These are phyloP conservation scores for Zaprionus africanus DNA, from an alignment of 1,140 invertebrate genomes.

Conservation along the genomic window DNA sequence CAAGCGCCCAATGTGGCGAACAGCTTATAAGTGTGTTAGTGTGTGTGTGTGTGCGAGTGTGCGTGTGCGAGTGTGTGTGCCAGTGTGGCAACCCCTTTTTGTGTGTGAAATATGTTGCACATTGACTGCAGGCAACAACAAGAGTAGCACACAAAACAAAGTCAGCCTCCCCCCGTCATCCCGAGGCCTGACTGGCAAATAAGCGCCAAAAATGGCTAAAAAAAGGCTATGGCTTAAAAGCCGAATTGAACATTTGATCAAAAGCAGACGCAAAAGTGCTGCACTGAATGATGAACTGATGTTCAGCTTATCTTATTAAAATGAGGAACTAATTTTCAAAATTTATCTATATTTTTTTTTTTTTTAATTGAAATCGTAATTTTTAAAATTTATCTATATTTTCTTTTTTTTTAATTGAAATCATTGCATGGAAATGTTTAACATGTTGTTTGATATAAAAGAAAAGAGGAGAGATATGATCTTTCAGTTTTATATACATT, in stretches of 20 bases:
- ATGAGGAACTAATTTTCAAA: too few species aligned
- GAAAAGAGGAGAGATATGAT: too few species aligned
- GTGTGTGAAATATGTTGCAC: constrained; percentile 36
- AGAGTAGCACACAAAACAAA: constrained; percentile 12
- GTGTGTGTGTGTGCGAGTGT: constrained; percentile 2
- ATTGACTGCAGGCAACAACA: constrained; percentile 17
- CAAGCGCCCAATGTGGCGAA: constrained; percentile 31
- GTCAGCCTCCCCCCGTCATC: background rate
- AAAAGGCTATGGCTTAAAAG: background rate
- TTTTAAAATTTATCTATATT: too few species aligned
- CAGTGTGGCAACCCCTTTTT: constrained; percentile 14
- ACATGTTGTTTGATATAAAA: too few species aligned
- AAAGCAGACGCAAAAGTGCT: background rate
- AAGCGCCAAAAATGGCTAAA: background rate
- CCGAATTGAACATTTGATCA: constrained; percentile 11
- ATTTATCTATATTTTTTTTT: too few species aligned
- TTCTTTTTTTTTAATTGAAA: too few species aligned
- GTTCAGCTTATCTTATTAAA: too few species aligned
- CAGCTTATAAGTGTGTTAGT: constrained; percentile 10
- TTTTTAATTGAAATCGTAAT: too few species aligned
- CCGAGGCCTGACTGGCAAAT: background rate
- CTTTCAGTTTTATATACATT: too few species aligned
- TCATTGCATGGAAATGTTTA: too few species aligned
- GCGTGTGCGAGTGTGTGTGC: constrained; percentile 12
- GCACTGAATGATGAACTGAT: too few species aligned